Conservation (phyloP, 2,797 vertebrate species). For the Acrossocheilus wenchowensis region DNA sequence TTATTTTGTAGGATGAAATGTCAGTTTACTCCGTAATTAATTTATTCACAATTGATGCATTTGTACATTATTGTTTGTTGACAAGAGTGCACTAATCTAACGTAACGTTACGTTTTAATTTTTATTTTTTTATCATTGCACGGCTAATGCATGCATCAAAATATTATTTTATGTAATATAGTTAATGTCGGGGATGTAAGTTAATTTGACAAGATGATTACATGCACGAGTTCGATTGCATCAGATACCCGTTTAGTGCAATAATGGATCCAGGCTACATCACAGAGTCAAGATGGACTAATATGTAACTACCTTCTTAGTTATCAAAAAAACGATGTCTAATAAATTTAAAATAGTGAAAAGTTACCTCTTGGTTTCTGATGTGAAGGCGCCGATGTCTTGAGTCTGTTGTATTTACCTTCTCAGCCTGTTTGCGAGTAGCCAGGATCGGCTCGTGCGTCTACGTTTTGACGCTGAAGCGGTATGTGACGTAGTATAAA, state of each 20-base stretch:
- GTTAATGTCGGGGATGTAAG: not conserved
- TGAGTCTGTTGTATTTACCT: slow-evolving; percentile 5
- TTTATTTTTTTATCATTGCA: too few relatives aligned
- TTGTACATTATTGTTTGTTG: not conserved
- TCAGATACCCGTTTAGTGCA: slow-evolving; percentile 13
- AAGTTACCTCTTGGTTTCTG: slow-evolving; percentile 26
- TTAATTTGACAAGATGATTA: not conserved
- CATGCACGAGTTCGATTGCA: slow-evolving; percentile 34
- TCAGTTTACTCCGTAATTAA: not conserved
- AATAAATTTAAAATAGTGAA: not conserved
- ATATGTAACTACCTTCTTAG: not conserved
- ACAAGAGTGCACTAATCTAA: not conserved
- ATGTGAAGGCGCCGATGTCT: not conserved
- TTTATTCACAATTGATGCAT: not conserved
- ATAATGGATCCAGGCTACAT: not conserved
- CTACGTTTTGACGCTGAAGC: not conserved
- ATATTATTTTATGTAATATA: not conserved
- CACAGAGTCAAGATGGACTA: not conserved
- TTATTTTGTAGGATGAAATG: not conserved
- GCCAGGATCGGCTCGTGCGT: not conserved
- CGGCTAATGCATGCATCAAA: not conserved
- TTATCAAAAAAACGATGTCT: too few relatives aligned
- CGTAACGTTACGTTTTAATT: not conserved
- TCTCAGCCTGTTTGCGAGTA: not conserved
- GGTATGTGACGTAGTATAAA: slow-evolving; percentile 10